Evolutionary conservation across 1,140 invertebrate genomes (phyloP), one percentile per base, ranked within the genome.

Genomic region (Andricus grossulariae): DNA sequence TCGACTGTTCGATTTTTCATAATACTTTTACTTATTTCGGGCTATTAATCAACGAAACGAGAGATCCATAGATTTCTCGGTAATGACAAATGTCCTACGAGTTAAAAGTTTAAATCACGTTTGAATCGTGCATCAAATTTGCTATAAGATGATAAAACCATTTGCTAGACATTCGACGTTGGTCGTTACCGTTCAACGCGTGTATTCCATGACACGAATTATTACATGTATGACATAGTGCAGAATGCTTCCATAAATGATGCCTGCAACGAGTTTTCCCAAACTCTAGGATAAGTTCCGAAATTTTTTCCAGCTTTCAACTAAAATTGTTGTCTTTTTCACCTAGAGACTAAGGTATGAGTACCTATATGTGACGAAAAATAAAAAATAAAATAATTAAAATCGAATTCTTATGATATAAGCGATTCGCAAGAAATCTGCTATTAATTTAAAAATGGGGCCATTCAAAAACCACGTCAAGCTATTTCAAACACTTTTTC

Each of bases 71-170:
- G 19, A 66, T 32, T 39, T 55, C 52, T 18, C 18, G n/a, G 39
- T 32, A 32, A 66, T 66, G 60, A 66, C 13, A 66, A 66, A 66
- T 66, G 25, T 3, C 21, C 5, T 3, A 13, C 10, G 25, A 66
- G 7, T 45, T 45, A 10, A 45, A 66, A 66, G 60, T 66, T 66
- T 39, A 66, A 66, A 66, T 66, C 57, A 60, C 60, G 60, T 66
- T 66, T 39, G 60, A 45, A 66, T 39, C 60, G 39, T 66, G 39
- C 60, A 32, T 66, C 60, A 66, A 66, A 66, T 66, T 55, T 54
- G 25, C 51, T 50, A 49, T 49, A 51, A 77, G 75, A 80, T 77
- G 71, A 75, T 80, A 75, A 77, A 80, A 73, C 71, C 73, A 80
- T 80, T 77, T 76, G 72, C 75, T 54, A 57, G 32, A 49, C 55